Evolutionary conservation across 2,797 vertebrate genomes (phyloP), one percentile per base, ranked within the genome.

Genomic region (Odontamblyopus rebecca): DNA sequence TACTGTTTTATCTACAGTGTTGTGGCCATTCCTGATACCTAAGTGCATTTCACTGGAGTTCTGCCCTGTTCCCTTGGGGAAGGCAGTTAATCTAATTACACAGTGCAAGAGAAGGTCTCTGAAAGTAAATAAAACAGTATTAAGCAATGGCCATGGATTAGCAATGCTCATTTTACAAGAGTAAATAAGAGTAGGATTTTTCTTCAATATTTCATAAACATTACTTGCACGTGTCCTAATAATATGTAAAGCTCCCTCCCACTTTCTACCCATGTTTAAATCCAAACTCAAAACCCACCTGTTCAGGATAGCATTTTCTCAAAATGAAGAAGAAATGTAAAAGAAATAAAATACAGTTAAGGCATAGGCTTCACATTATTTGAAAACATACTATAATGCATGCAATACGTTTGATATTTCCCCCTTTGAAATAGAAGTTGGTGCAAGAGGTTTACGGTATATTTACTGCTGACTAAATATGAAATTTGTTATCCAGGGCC

Each of bases 81-180:
- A 74, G 73, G 64, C 74, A 79, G 77, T 84, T 85, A 85, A 81
- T 70, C 71, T 79, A 86, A 84, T 85, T 79, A 70, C 79, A 83
- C 60, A 12, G 41, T 48, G 56, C 71, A 83, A 57, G 63, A 68
- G 77, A 82, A 57, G 61, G 63, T 67, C 6, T 62, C 70, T 63
- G 50, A 18, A 64, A 70, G 41, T 51, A 32, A 62, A 60, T 62
- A 75, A 71, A 70, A 76, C 59, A 70, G 9, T 62, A 72, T 54
- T 16, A 69, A 56, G 19, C 68, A 53, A 59, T 51, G 6, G 16
- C 15, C 32, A 62, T 19, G 16, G 18, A 38, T 62, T 35, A 38
- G 61, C 61, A 38, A 7, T 1, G 44, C 11, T 54, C 19, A 54
- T n/a, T n/a, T 23, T 54, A 54, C 6, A 48, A 15, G 23, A 23